Conservation (phyloP, 1,140 invertebrate genomes). For the Zelostemma sp. region DNA sequence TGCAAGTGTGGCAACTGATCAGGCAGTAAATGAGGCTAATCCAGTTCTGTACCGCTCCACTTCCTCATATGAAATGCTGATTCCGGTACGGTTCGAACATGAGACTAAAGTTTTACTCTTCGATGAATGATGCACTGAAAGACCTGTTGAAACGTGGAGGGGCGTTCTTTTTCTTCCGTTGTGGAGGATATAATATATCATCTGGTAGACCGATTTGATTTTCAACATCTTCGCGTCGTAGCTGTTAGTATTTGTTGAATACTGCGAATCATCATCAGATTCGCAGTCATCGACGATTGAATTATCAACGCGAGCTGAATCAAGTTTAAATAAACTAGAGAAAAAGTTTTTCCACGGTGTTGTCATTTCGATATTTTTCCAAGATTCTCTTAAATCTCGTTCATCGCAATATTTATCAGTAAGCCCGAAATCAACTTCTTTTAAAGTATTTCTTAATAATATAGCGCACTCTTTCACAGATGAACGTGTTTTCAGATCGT, state of each 20-base stretch:
- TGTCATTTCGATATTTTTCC: conserved; percentile 8
- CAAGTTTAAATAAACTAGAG: background rate
- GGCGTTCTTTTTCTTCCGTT: conserved; percentile 15
- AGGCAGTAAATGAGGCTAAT: conserved; percentile 14
- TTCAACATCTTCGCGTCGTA: background rate
- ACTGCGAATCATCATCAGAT: background rate
- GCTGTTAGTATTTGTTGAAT: background rate
- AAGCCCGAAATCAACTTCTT: conserved; percentile 7
- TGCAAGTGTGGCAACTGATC: background rate
- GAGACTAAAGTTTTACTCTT: conserved; percentile 17
- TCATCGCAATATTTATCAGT: conserved; percentile 11
- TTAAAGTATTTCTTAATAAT: background rate
- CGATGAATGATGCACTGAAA: conserved; percentile 7
- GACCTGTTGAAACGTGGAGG: conserved; percentile 15
- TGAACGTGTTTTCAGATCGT: background rate
- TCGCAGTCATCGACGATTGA: background rate
- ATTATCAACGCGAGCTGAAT: background rate
- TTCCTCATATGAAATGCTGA: conserved; percentile 28
- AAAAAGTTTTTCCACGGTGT: too few species aligned
- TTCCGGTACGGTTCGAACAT: conserved; percentile 14
- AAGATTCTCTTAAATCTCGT: conserved; percentile 7
- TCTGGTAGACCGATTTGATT: conserved; percentile 4
- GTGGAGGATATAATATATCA: conserved; percentile 13
- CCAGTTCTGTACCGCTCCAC: conserved; percentile 18
- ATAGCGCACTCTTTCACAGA: background rate